Conservation (phyloP, 2,113 vertebrate genomes). For the Alligator mississippiensis region DNA sequence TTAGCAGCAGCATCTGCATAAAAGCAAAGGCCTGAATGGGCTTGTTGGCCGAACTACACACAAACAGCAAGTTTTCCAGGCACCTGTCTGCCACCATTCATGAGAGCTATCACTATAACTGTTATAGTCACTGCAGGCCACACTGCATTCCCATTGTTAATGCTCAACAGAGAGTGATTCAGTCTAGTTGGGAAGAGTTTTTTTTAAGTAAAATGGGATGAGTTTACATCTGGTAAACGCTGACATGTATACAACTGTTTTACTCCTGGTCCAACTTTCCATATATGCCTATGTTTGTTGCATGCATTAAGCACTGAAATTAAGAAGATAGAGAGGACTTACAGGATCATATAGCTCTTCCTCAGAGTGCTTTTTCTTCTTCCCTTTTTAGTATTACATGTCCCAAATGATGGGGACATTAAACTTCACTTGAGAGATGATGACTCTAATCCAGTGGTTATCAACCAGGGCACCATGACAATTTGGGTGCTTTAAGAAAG, state of each 20-base stretch:
- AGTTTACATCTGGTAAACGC: not conserved
- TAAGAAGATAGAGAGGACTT: not conserved
- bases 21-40: not conserved
- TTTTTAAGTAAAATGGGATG: not conserved
- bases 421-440: not conserved
- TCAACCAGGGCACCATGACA: no score
- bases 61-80: not conserved
- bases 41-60: fast-evolving
- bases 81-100: not conserved
- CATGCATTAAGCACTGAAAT: not conserved
- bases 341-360: not conserved
- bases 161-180: not conserved
- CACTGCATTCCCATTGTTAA: not conserved
- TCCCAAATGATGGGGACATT: not conserved
- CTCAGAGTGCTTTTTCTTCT: not conserved
- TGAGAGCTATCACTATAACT: fast-evolving
- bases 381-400: not conserved
- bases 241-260: not conserved
- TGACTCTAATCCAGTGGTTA: no score
- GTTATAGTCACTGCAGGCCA: not conserved
- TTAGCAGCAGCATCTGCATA: not conserved
- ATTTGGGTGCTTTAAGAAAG: no score
- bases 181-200: not conserved
- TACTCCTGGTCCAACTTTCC: not conserved
- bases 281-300: conserved; percentile 14